A percentile compares a stretch with the other conserved stretches of the same genome.
Conservation (phyloP, 2,888 invertebrate genomes). For the Aplocera efformata region DNA sequence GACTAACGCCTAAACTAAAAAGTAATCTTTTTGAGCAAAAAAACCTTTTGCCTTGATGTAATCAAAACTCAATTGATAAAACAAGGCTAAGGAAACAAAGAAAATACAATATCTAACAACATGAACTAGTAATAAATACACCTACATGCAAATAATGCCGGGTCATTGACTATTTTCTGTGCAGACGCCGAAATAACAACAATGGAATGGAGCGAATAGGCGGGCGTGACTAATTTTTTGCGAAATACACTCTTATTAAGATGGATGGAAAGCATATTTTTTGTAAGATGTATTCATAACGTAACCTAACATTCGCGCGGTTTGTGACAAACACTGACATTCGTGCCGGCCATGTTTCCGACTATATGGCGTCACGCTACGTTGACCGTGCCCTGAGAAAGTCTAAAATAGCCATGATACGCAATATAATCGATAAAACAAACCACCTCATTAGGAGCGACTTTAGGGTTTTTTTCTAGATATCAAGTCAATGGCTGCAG, state of each 20-base stretch:
- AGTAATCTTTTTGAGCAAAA: too few relatives aligned
- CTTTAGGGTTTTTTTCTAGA: conserved; percentile 32
- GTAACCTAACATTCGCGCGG: conserved; percentile 44
- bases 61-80: too few relatives aligned
- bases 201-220: conserved; percentile 34
- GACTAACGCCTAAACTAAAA: too few relatives aligned
- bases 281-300: too few relatives aligned
- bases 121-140: conserved; percentile 35
- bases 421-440: conserved; percentile 58
- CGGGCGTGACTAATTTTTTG: conserved; percentile 30
- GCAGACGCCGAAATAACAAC: conserved; percentile 48
- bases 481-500: conserved; percentile 52
- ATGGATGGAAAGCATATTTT: too few relatives aligned
- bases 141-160: conserved; percentile 70
- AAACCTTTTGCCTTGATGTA: too few relatives aligned
- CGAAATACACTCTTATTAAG: conserved; percentile 18
- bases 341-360: conserved; percentile 76
- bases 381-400: conserved; percentile 61
- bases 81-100: conserved; percentile 53
- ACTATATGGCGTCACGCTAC: conserved; percentile 72
- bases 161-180: conserved; percentile 69
- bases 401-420: conserved; percentile 59
- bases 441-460: conserved; percentile 29
- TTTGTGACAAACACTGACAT: conserved; percentile 60
- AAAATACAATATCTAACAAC: conserved; percentile 27